These are phyloP conservation scores for Scolanthus callimorphus DNA, from an alignment of 92 coral and sea anemone species.

Conservation along the genomic window DNA sequence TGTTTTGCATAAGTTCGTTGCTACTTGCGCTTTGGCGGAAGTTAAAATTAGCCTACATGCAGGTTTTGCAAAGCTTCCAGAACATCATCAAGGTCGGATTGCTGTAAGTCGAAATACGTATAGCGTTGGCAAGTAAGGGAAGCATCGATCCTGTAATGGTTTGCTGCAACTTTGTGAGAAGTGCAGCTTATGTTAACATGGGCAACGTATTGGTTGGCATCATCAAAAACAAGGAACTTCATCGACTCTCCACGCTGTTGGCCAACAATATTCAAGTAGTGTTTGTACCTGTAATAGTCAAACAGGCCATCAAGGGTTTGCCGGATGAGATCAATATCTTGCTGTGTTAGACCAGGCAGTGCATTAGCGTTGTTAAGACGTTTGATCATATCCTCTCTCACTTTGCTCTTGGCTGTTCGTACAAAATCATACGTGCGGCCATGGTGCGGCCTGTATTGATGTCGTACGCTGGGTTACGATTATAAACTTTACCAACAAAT, in stretches of 20 bases:
- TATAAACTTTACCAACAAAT: background rate
- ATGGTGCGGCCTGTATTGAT: background rate
- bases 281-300: background rate
- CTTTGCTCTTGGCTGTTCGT: background rate
- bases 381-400: background rate
- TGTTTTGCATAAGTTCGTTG: too few species aligned
- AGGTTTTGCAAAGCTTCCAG: too few species aligned
- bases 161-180: background rate
- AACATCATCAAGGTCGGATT: too few species aligned
- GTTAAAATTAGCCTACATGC: too few species aligned
- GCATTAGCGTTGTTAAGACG: background rate
- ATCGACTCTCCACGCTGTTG: slow-evolving; percentile 4
- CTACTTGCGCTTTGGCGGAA: too few species aligned
- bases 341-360: background rate
- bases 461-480: background rate
- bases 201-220: background rate
- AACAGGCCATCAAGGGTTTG: slow-evolving; percentile 3
- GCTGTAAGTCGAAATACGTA: too few species aligned
- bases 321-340: background rate
- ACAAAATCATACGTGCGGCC: background rate
- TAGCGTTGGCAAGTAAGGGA: too few species aligned
- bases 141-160: background rate
- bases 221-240: slow-evolving; percentile 1
- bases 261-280: background rate
- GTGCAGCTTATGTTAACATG: background rate